These are phyloP conservation scores for Drosophila auraria DNA, from an alignment of 1,140 invertebrate species.

Conservation along the genomic window DNA sequence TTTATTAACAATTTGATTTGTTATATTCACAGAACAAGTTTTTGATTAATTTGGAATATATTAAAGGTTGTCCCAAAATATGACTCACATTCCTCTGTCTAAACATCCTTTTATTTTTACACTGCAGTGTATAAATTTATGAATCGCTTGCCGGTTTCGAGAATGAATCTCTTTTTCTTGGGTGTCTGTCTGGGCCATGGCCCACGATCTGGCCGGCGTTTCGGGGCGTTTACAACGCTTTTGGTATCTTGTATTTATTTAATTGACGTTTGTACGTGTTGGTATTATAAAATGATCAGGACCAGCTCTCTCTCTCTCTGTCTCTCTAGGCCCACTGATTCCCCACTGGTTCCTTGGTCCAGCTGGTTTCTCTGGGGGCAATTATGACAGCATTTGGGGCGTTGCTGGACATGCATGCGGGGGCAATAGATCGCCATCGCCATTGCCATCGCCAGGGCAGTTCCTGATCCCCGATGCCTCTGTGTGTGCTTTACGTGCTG, in stretches of 20 bases:
- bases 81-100: too few relatives aligned
- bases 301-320: conserved; percentile 1
- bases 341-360: not conserved
- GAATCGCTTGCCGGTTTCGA: conserved; percentile 66
- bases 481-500: conserved; percentile 77
- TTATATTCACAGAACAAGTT: not conserved
- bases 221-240: conserved; percentile 81
- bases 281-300: conserved; percentile 78
- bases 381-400: conserved; percentile 77
- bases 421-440: conserved; percentile 72
- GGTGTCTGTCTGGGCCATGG: conserved; percentile 50
- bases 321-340: conserved; percentile 18
- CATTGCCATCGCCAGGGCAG: conserved; percentile 34
- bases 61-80: not conserved
- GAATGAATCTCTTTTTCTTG: conserved; percentile 70
- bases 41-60: not conserved
- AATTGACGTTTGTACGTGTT: conserved; percentile 82
- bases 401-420: conserved; percentile 80
- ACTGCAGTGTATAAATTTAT: conserved; percentile 53
- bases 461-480: conserved; percentile 14
- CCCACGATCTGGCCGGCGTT: conserved; percentile 51
- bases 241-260: conserved; percentile 82
- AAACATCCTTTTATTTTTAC: not conserved
- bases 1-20: not conserved
- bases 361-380: conserved; percentile 50